Evolutionary conservation across 35 echinoderm and acorn worm species (phyloP).

Genomic region (Amphiura filiformis): DNA sequence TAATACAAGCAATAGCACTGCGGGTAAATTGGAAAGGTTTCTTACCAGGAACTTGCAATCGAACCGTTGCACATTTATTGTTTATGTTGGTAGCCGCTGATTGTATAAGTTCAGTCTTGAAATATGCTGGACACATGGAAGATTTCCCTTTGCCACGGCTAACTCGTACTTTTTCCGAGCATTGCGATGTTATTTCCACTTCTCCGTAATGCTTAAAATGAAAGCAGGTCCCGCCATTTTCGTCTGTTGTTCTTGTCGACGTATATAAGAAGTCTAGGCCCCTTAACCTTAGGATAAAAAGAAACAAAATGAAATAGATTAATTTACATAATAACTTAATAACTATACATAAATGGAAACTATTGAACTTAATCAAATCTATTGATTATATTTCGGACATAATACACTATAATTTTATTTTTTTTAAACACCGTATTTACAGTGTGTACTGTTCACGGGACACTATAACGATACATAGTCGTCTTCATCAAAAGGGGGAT

Average conservation of each 20-base stretch:
- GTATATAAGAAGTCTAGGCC: neutral
- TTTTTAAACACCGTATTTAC: too few relatives aligned
- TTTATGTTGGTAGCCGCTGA: neutral
- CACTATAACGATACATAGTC: too few relatives aligned
- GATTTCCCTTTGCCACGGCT: slow-evolving; percentile 5
- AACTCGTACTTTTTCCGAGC: neutral
- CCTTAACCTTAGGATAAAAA: neutral
- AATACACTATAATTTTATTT: too few relatives aligned
- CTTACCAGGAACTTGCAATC: neutral
- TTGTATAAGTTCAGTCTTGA: neutral
- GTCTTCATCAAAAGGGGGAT: too few relatives aligned
- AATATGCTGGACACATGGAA: slow-evolving; percentile 17
- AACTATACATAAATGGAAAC: too few relatives aligned
- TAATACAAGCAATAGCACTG: too few relatives aligned
- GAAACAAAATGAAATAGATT: too few relatives aligned
- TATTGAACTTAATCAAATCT: too few relatives aligned
- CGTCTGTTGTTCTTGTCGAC: neutral
- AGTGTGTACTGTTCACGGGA: too few relatives aligned
- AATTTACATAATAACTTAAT: too few relatives aligned
- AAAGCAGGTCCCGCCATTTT: slow-evolving; percentile 23
- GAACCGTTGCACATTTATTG: neutral
- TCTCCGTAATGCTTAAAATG: slow-evolving; percentile 21
- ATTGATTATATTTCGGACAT: too few relatives aligned
- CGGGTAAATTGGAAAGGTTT: too few relatives aligned
- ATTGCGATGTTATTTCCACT: neutral